Percentiles rank a stretch among this genome's conserved stretches.
Conservation (phyloP, 1,140 invertebrate species). For the Drosophila kikkawai region DNA sequence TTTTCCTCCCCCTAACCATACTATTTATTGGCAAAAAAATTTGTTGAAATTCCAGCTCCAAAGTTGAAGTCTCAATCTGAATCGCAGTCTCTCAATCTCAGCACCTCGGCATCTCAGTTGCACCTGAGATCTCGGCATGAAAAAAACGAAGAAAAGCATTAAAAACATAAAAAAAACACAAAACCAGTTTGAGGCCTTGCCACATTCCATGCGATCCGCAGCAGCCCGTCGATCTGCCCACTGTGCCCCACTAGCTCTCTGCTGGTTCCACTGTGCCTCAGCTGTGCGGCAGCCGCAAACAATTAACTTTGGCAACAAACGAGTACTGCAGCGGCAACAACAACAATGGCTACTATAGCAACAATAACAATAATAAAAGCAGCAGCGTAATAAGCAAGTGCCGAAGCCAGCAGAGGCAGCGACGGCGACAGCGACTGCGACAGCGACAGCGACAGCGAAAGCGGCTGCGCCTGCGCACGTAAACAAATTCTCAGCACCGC, state of each 20-base stretch:
- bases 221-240: constrained; percentile 19
- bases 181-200: constrained; percentile 45
- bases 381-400: constrained; percentile 54
- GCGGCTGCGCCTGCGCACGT: constrained; percentile 67
- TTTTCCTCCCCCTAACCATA: background rate
- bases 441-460: constrained; percentile 13
- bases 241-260: constrained; percentile 26
- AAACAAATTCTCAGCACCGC: constrained; percentile 74
- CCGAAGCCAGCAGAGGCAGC: constrained; percentile 14
- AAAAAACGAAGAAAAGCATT: background rate
- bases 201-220: constrained; percentile 30
- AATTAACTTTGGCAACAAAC: constrained; percentile 82
- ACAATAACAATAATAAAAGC: constrained; percentile 31
- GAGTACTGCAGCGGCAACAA: constrained; percentile 59
- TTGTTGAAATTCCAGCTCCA: constrained; percentile 20
- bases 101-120: constrained; percentile 25
- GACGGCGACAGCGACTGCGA: constrained; percentile 11
- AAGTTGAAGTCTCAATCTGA: constrained; percentile 43
- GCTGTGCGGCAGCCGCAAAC: constrained; percentile 64
- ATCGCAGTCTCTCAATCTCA: constrained; percentile 12
- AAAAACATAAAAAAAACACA: constrained; percentile 15
- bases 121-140: constrained; percentile 30
- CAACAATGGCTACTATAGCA: constrained; percentile 33
- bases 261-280: constrained; percentile 60
- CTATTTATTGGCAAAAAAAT: background rate